phyloP scores from a whole-genome alignment of 2,797 vertebrate genomes.

The Bradypodion ventrale region DNA sequence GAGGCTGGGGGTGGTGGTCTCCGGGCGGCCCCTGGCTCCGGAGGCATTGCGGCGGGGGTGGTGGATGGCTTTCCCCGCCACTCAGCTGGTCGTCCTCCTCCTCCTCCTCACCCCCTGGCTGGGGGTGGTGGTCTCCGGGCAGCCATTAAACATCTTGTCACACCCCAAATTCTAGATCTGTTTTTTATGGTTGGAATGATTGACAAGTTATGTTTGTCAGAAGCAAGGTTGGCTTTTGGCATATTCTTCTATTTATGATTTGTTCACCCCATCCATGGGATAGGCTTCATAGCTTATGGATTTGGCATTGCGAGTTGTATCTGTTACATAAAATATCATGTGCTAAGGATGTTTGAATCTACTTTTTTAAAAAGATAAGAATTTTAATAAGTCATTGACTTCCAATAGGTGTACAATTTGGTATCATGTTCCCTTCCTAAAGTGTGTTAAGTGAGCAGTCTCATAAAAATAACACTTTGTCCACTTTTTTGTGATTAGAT shows the following conservation, averaged over 20 bases:
- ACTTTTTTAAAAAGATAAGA: not conserved
- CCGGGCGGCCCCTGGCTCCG: no score
- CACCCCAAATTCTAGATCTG: not conserved
- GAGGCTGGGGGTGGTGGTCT: no score
- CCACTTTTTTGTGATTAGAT: not conserved
- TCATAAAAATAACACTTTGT: not conserved
- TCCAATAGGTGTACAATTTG: not conserved
- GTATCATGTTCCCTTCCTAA: not conserved
- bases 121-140: no score
- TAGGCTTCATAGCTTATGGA: not conserved
- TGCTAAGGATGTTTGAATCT: rapidly evolving
- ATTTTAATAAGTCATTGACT: not conserved
- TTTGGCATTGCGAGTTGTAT: not conserved
- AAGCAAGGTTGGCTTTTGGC: not conserved
- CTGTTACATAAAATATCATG: not conserved
- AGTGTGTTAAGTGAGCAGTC: not conserved
- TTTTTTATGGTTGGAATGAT: not conserved
- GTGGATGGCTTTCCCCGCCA: no score
- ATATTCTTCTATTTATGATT: not conserved
- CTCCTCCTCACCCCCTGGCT: no score
- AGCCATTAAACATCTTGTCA: not conserved
- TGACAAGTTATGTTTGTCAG: not conserved
- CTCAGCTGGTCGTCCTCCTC: no score
- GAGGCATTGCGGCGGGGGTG: no score
- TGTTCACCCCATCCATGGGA: not conserved